phyloP scores from a whole-genome alignment of 1,140 invertebrate genomes.

The Lysiphlebus fabarum region DNA sequence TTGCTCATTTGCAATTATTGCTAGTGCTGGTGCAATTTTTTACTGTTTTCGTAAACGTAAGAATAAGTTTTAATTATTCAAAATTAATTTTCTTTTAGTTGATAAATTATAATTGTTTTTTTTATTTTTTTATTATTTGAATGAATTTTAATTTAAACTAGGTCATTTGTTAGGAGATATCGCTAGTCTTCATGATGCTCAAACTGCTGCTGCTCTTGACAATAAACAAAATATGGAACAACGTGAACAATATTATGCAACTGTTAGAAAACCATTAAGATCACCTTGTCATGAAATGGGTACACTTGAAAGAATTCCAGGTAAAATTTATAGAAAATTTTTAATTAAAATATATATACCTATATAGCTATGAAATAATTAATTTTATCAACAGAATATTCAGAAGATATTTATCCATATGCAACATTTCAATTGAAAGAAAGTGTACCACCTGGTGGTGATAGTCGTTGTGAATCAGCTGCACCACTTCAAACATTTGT shows the following conservation, averaged over 20 bases:
- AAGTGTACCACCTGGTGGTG: conserved; percentile 79
- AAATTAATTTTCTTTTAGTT: too few species aligned
- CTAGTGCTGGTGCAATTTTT: conserved; percentile 51
- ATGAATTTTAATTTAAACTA: conserved; percentile 30
- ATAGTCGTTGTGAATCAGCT: conserved; percentile 85
- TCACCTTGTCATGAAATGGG: conserved; percentile 55
- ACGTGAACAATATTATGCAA: conserved; percentile 59
- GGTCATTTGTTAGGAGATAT: conserved; percentile 52
- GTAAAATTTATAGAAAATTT: conserved; percentile 27
- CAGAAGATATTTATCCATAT: conserved; percentile 74
- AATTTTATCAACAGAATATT: conserved; percentile 78
- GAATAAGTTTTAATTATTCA: conserved; percentile 24
- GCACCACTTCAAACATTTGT: conserved; percentile 85
- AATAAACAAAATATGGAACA: conserved; percentile 60
- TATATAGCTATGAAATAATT: too few species aligned
- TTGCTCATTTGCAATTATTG: conserved; percentile 49
- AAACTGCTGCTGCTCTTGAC: conserved; percentile 55
- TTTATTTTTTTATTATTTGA: conserved; percentile 19
- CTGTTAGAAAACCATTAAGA: conserved; percentile 55
- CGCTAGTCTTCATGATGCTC: conserved; percentile 51
- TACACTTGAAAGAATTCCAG: conserved; percentile 56
- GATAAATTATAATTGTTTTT: neutral
- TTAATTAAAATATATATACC: too few species aligned
- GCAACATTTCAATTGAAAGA: conserved; percentile 79
- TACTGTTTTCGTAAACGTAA: conserved; percentile 55